Percentiles rank a stretch among this genome's conserved stretches.
Evolutionary conservation across 2,113 vertebrate genomes (phyloP).

Genomic region (Ondatra zibethicus): DNA sequence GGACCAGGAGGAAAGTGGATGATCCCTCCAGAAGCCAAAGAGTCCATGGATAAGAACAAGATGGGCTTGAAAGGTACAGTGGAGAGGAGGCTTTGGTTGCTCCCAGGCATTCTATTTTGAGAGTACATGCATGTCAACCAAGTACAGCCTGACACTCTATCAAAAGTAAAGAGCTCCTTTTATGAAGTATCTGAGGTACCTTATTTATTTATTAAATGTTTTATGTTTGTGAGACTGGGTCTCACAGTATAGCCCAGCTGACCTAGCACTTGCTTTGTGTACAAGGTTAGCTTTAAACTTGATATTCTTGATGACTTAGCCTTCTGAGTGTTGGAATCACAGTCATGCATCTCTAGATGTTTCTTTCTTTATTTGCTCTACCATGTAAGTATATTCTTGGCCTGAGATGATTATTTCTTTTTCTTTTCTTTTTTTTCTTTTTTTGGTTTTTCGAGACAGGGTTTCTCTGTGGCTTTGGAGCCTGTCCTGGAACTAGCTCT

Average conservation of each 20-base stretch:
- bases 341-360: neutral
- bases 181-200: neutral
- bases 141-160: neutral
- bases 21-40: conserved; percentile 97
- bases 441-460: too few relatives aligned
- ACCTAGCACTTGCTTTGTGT: neutral
- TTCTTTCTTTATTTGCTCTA: neutral
- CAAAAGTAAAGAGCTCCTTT: neutral
- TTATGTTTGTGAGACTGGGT: neutral
- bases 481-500: too few relatives aligned
- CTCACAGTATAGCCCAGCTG: neutral
- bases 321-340: neutral
- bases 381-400: neutral
- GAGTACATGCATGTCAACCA: neutral
- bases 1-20: conserved; percentile 96
- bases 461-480: too few relatives aligned
- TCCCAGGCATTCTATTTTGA: neutral
- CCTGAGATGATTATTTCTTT: neutral
- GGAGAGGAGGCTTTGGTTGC: neutral
- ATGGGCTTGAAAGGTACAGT: conserved; percentile 95
- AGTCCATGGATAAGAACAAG: conserved; percentile 98
- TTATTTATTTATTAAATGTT: neutral
- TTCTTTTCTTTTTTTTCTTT: too few relatives aligned
- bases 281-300: neutral
- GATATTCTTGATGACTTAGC: neutral